Evolutionary conservation across 2,113 vertebrate species (phyloP).

Genomic region (Protobothrops mucrosquamatus): DNA sequence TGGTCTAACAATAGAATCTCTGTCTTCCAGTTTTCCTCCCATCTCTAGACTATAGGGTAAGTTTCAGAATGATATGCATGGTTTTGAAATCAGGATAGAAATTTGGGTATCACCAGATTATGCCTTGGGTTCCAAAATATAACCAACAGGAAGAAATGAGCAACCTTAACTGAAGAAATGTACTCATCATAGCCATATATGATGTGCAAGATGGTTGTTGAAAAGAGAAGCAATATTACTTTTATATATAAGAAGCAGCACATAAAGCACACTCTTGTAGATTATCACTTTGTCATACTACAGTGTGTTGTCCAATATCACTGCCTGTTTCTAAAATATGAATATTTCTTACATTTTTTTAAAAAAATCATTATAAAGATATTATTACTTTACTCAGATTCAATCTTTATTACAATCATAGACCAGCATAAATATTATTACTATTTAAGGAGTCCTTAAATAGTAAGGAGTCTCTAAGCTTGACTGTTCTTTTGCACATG

Average conservation of each 20-base stretch:
- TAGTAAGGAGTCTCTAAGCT: no score
- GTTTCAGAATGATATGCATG: constrained; percentile 10
- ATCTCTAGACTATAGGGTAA: constrained; percentile 13
- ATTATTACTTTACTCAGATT: background rate
- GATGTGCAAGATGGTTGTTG: background rate
- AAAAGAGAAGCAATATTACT: background rate
- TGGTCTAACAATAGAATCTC: constrained; percentile 1
- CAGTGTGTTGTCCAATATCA: background rate
- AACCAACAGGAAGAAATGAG: background rate
- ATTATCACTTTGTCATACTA: background rate
- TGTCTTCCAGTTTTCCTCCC: background rate
- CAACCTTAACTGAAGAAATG: background rate
- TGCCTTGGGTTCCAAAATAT: constrained; percentile 6
- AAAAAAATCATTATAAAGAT: background rate
- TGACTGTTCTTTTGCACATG: no score
- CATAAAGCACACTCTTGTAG: background rate
- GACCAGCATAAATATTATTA: background rate
- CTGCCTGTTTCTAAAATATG: background rate
- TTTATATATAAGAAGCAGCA: background rate
- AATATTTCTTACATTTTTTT: background rate
- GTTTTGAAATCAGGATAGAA: constrained; percentile 14
- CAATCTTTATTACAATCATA: background rate
- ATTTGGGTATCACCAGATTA: constrained; percentile 11
- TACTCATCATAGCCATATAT: background rate
- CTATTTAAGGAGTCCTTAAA: background rate